phyloP scores from a whole-genome alignment of 2,797 vertebrate species.

The Brachyalestes nurse region DNA sequence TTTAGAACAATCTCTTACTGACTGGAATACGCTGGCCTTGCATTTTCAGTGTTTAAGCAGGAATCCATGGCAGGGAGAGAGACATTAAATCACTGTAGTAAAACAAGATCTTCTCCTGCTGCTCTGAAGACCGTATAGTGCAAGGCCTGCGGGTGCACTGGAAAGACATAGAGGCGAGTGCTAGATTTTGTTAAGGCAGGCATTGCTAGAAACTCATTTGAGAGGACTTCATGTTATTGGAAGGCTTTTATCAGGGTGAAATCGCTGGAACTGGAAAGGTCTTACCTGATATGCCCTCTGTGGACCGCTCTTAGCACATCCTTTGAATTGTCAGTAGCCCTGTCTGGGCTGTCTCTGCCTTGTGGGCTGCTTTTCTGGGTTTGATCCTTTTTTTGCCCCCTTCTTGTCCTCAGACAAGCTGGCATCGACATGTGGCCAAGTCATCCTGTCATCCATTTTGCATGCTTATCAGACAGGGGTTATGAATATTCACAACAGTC shows the following conservation, averaged over 20 bases:
- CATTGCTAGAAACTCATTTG: not conserved
- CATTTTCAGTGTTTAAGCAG: conserved; percentile 37
- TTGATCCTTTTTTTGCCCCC: conserved; percentile 60
- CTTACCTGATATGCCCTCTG: conserved; percentile 40
- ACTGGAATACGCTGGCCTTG: conserved; percentile 39
- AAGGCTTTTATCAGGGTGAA: not conserved
- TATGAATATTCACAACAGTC: conserved; percentile 78
- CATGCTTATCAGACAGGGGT: conserved; percentile 75
- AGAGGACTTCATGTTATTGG: not conserved
- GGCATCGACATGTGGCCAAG: conserved; percentile 76
- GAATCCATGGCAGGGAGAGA: conserved; percentile 41
- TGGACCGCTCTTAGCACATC: conserved; percentile 39
- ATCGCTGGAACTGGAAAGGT: not conserved
- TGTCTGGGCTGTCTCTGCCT: conserved; percentile 50
- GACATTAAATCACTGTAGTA: conserved; percentile 47
- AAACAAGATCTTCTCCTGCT: conserved; percentile 35
- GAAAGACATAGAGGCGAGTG: not conserved
- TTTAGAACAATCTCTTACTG: conserved; percentile 43
- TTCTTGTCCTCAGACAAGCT: conserved; percentile 71
- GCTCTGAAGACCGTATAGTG: not conserved
- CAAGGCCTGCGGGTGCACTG: not conserved
- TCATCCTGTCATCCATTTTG: conserved; percentile 80
- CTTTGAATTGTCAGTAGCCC: conserved; percentile 37
- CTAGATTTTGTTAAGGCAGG: not conserved
- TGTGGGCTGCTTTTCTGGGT: conserved; percentile 53